Percentiles rank a stretch among this genome's conserved stretches.
Evolutionary conservation across 2,113 vertebrate genomes (phyloP).

Genomic region (Noturus placidus): DNA sequence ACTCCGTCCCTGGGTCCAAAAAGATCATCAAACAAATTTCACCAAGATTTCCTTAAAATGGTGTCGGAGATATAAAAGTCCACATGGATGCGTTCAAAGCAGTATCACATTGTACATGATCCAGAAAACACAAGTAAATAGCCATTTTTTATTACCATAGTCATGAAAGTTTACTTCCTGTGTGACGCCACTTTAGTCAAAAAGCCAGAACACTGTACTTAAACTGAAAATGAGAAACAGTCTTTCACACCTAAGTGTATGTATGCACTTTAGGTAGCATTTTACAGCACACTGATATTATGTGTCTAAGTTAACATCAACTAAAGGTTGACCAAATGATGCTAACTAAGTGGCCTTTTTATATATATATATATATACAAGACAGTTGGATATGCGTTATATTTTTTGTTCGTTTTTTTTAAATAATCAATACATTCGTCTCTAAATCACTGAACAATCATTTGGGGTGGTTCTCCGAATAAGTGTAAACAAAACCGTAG

Average conservation of each 20-base stretch:
- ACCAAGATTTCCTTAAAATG: too few species aligned
- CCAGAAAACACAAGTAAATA: constrained; percentile 1
- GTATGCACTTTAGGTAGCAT: constrained; percentile 25
- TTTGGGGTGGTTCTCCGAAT: background rate
- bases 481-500: background rate
- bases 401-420: background rate
- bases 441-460: background rate
- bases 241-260: constrained; percentile 25
- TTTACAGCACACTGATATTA: constrained; percentile 33
- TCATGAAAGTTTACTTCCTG: constrained; percentile 30
- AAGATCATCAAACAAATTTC: background rate
- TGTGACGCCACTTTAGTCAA: constrained; percentile 10
- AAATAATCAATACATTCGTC: constrained; percentile 10
- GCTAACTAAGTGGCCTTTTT: constrained; percentile 7
- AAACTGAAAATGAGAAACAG: constrained; percentile 27
- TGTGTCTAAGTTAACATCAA: background rate
- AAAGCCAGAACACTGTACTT: constrained; percentile 17
- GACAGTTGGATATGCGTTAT: background rate
- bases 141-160: constrained; percentile 32
- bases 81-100: background rate
- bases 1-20: too few species aligned
- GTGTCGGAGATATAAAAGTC: background rate
- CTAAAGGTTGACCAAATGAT: constrained; percentile 1
- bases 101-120: background rate
- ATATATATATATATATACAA: background rate